Conservation (phyloP, 2,797 vertebrate species). For the Sebastes steindachneri region DNA sequence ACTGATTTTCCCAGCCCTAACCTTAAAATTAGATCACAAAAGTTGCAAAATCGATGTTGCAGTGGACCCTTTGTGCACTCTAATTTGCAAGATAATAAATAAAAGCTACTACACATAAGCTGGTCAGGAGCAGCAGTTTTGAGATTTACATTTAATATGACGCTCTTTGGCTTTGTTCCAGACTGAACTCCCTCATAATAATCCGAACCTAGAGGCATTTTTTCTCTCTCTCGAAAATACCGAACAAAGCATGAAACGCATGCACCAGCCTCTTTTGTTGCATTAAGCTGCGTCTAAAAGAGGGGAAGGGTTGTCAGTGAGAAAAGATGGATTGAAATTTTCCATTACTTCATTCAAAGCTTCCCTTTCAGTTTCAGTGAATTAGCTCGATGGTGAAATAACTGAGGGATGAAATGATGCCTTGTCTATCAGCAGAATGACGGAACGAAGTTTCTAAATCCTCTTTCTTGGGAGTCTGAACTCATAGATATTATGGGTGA, state of each 20-base stretch:
- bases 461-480: conserved; percentile 53
- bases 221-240: conserved; percentile 46
- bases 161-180: conserved; percentile 23
- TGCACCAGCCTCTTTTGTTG: conserved; percentile 75
- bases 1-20: neutral
- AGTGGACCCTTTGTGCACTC: conserved; percentile 2
- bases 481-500: conserved; percentile 62
- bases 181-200: conserved; percentile 29
- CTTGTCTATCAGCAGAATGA: conserved; percentile 54
- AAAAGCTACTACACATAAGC: neutral
- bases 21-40: conserved; percentile 5
- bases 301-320: conserved; percentile 61
- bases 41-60: neutral
- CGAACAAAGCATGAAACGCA: conserved; percentile 73
- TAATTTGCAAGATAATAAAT: conserved; percentile 23
- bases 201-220: conserved; percentile 47
- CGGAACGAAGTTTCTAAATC: conserved; percentile 63
- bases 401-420: conserved; percentile 49
- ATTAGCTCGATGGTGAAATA: conserved; percentile 56
- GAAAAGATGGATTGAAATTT: conserved; percentile 79
- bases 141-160: conserved; percentile 22
- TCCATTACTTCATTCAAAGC: conserved; percentile 79
- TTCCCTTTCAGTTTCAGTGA: conserved; percentile 69
- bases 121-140: neutral
- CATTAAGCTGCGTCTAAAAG: conserved; percentile 73